Base-by-base conservation (phyloP, 1,140 invertebrate species). In the Steinernema khuongi region DNA sequence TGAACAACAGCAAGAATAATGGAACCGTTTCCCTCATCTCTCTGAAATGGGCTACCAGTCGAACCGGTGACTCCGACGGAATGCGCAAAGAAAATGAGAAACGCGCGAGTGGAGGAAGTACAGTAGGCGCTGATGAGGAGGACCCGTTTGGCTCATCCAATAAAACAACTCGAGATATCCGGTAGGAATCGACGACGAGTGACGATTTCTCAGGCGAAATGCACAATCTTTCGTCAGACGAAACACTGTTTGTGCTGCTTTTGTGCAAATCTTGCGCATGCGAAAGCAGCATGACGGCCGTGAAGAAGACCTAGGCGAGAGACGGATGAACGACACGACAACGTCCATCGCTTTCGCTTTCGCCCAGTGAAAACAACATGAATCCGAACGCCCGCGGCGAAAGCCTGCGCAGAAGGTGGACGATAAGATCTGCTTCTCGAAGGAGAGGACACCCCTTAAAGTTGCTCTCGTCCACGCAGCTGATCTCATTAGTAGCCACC, bases 1-100 rank as follows among this genome's bases (percentile, higher is more conserved):
- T 26, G 29, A 71, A 50, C 0, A 75, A 33, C 0, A 75, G 74
- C 14, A 71, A 69, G 26, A 75, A 70, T 18, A 70, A 60, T 1
- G 67, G 50, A 26, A 60, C 50, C 50, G 4, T 60, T 22, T 7
- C 4, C 14, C 50, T 7, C 19, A 14, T 60, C 26, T 60, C 19
- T 22, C 26, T n/a, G n/a, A n/a, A n/a, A n/a, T n/a, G n/a, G n/a
- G n/a, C n/a, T n/a, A n/a, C n/a, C n/a, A n/a, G n/a, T n/a, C n/a
- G n/a, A n/a, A n/a, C n/a, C n/a, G n/a, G n/a, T n/a, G n/a, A n/a
- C n/a, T n/a, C n/a, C n/a, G n/a, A n/a, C n/a, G n/a, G n/a, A n/a
- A n/a, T 41, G 36, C 50, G 26, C 50, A 22, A 11, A 60, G 4
- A 22, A 60, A 60, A 60, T 26, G 22, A 60, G 22, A 7, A 60